A percentile compares a stretch with the other conserved stretches of the same genome.
Evolutionary conservation across 2,797 vertebrate species (phyloP).

Genomic region (Agapornis canus): DNA sequence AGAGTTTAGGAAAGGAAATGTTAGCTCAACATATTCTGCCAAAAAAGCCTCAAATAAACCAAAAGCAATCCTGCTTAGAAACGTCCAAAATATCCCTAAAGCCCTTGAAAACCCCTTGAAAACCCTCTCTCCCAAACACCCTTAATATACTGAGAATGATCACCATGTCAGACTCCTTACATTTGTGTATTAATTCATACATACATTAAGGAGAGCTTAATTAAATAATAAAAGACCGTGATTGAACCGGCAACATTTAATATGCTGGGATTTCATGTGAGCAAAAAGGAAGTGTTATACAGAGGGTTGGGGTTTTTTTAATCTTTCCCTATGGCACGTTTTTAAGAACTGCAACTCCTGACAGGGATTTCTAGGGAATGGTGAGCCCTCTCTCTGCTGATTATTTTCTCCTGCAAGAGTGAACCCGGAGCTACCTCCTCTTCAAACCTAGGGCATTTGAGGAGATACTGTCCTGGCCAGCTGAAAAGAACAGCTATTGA

Average conservation of each 20-base stretch:
- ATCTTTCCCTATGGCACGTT: not conserved
- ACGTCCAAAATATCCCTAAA: constrained; percentile 29
- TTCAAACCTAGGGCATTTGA: not conserved
- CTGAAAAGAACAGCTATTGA: not conserved
- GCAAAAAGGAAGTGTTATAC: not conserved
- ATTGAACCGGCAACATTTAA: constrained; percentile 34
- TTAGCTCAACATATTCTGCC: constrained; percentile 36
- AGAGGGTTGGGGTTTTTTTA: not conserved
- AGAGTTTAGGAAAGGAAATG: constrained; percentile 23
- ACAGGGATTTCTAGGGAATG: constrained; percentile 3
- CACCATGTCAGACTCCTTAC: not conserved
- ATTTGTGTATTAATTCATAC: constrained; percentile 60
- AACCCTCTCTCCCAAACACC: constrained; percentile 8
- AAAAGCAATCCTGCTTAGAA: constrained; percentile 31
- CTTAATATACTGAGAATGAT: constrained; percentile 12
- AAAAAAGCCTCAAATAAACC: constrained; percentile 51
- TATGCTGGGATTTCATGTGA: not conserved
- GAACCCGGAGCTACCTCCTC: not conserved
- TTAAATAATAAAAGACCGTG: constrained; percentile 52
- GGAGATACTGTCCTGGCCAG: not conserved
- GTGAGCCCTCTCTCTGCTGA: not conserved
- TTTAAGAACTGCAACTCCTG: not conserved
- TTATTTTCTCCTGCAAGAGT: not conserved
- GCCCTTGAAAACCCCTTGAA: constrained; percentile 45
- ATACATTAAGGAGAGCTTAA: constrained; percentile 44